A percentile compares a stretch with the other conserved stretches of the same genome.
These are phyloP conservation scores for Australoheros scitulus DNA, from an alignment of 2,113 vertebrate genomes.

Conservation along the genomic window DNA sequence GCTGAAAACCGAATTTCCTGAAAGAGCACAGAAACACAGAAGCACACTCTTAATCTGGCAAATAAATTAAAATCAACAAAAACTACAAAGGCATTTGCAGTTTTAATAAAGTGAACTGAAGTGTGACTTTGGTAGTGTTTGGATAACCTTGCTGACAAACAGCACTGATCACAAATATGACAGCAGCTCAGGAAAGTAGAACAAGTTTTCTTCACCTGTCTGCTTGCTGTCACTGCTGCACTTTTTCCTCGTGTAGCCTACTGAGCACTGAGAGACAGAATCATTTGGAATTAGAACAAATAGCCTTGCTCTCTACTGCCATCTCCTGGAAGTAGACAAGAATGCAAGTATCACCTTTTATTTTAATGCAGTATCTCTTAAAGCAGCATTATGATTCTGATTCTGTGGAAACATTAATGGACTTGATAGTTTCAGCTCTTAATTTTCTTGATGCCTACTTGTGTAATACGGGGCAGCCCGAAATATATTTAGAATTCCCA, in stretches of 20 bases:
- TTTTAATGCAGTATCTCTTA: neutral
- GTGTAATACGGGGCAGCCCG: fast-evolving
- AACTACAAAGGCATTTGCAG: too few relatives aligned
- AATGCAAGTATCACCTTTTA: conserved; percentile 14
- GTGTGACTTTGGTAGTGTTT: too few relatives aligned
- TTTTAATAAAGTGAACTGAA: too few relatives aligned
- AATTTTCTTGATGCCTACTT: neutral
- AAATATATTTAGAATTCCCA: neutral
- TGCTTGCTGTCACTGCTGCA: neutral
- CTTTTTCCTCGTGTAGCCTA: neutral
- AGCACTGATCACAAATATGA: neutral
- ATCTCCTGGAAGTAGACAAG: conserved; percentile 38
- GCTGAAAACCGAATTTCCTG: too few relatives aligned
- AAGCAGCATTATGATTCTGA: neutral
- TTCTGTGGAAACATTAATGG: neutral
- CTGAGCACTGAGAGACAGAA: neutral
- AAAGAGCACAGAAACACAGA: too few relatives aligned
- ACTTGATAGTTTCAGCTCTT: neutral
- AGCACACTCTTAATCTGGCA: too few relatives aligned
- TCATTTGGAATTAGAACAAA: neutral
- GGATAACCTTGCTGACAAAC: too few relatives aligned
- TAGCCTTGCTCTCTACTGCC: conserved; percentile 32
- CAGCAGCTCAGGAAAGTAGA: neutral
- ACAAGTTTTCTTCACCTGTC: too few relatives aligned
- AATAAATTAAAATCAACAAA: too few relatives aligned